Percentiles rank a stretch among this genome's conserved stretches.
Conservation (phyloP, 1,140 invertebrate genomes). For the Drosophila mauritiana region DNA sequence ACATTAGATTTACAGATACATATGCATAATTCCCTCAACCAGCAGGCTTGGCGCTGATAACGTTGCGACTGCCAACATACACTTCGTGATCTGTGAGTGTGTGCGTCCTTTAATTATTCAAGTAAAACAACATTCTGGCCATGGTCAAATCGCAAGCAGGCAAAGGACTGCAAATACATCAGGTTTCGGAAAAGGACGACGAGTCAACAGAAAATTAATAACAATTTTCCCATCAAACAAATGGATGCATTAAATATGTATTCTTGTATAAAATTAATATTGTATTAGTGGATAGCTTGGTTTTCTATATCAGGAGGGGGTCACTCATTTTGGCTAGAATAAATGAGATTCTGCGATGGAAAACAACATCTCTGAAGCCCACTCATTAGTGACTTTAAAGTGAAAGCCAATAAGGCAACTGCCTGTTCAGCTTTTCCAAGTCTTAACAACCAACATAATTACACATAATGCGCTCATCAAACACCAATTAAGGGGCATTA, state of each 20-base stretch:
- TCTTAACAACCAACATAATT: constrained; percentile 23
- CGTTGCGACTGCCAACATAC: constrained; percentile 27
- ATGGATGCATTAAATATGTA: too few species aligned
- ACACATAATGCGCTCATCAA: constrained; percentile 14
- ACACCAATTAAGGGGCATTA: constrained; percentile 37
- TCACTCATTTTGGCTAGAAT: too few species aligned
- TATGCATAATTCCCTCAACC: constrained; percentile 83
- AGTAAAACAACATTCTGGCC: constrained; percentile 69
- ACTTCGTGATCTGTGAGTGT: constrained; percentile 25
- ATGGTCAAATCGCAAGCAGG: constrained; percentile 25
- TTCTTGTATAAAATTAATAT: too few species aligned
- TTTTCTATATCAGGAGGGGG: too few species aligned
- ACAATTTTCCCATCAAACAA: too few species aligned
- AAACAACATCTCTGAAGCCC: too few species aligned
- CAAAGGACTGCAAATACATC: constrained; percentile 6
- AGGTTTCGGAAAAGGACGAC: background rate
- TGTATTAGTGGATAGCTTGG: too few species aligned
- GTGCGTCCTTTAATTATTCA: constrained; percentile 77
- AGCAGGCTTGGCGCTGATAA: constrained; percentile 50
- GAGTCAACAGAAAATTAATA: background rate
- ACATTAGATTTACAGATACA: constrained; percentile 78
- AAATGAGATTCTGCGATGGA: too few species aligned
- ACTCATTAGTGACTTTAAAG: too few species aligned
- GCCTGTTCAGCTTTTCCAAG: background rate
- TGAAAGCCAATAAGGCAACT: too few species aligned